Percentiles rank a stretch among this genome's conserved stretches.
These are phyloP conservation scores for Spodoptera litura DNA, from an alignment of 1,140 invertebrate species.

Conservation along the genomic window DNA sequence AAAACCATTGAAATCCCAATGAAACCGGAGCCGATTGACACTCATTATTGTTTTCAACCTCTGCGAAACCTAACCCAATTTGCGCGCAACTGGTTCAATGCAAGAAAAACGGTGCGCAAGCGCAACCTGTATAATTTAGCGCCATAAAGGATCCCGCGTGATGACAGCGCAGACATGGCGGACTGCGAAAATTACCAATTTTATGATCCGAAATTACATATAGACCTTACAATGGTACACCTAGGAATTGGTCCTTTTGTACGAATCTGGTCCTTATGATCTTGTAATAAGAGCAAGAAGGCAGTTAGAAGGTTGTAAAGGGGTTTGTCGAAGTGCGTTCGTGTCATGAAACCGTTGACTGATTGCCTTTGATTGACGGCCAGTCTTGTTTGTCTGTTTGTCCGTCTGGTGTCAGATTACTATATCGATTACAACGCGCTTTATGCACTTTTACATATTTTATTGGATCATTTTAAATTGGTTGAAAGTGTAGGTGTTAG, in stretches of 20 bases:
- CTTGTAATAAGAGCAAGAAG: slow-evolving; percentile 28
- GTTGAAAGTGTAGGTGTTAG: slow-evolving; percentile 36
- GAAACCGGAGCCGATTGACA: slow-evolving; percentile 36
- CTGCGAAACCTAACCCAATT: slow-evolving; percentile 34
- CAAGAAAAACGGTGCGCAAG: slow-evolving; percentile 52
- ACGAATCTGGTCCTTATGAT: slow-evolving; percentile 4
- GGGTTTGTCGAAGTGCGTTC: slow-evolving; percentile 11
- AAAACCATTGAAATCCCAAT: slow-evolving; percentile 33
- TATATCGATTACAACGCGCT: slow-evolving; percentile 32
- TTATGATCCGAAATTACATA: slow-evolving; percentile 62
- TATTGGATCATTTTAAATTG: slow-evolving; percentile 45
- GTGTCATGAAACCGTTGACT: slow-evolving; percentile 39
- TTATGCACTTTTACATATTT: slow-evolving; percentile 41
- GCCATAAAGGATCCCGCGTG: slow-evolving; percentile 56
- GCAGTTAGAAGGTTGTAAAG: not conserved
- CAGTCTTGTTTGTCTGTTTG: slow-evolving; percentile 56
- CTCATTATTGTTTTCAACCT: slow-evolving; percentile 34
- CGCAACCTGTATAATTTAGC: slow-evolving; percentile 57
- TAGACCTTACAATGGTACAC: slow-evolving; percentile 22
- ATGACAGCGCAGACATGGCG: slow-evolving; percentile 58
- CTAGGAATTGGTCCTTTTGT: not conserved
- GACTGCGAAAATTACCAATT: slow-evolving; percentile 56
- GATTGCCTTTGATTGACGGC: slow-evolving; percentile 50
- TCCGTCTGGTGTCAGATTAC: slow-evolving; percentile 36
- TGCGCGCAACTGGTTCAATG: slow-evolving; percentile 43